A percentile compares a stretch with the other conserved stretches of the same genome.
These are phyloP conservation scores for Paracentrotus lividus DNA, from an alignment of 53 echinoderm and acorn worm genomes.

Conservation along the genomic window DNA sequence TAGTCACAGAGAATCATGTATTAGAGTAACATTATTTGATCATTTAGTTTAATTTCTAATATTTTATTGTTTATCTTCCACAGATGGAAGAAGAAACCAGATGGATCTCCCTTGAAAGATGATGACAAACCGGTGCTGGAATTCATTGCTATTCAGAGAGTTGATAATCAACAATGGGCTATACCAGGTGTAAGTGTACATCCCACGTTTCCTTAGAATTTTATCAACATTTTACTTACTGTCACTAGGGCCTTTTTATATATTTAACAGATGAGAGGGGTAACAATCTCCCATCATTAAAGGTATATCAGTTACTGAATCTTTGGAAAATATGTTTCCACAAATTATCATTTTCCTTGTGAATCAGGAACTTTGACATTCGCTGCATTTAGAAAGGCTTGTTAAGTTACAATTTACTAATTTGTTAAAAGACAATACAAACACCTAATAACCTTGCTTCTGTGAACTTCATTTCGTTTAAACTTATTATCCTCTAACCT, in stretches of 20 bases:
- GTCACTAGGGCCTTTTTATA: not conserved
- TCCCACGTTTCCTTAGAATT: not conserved
- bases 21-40: not conserved
- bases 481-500: no score
- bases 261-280: not conserved
- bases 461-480: no score
- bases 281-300: no score
- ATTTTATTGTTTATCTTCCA: not conserved
- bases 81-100: constrained; percentile 84
- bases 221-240: not conserved
- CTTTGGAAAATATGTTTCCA: no score
- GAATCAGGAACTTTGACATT: no score
- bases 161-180: constrained; percentile 97
- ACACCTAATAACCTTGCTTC: no score
- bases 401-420: no score
- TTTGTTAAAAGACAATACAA: no score
- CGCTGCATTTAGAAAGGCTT: no score
- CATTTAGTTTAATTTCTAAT: not conserved
- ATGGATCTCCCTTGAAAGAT: constrained; percentile 77
- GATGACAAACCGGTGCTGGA: constrained; percentile 88
- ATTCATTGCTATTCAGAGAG: constrained; percentile 92
- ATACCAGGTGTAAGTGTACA: constrained; percentile 91
- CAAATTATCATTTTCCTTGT: no score
- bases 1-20: not conserved
- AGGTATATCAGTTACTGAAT: no score